A percentile compares a stretch with the other conserved stretches of the same genome.
Evolutionary conservation across 1,140 invertebrate genomes (phyloP).

Genomic region (Platyura marginata): DNA sequence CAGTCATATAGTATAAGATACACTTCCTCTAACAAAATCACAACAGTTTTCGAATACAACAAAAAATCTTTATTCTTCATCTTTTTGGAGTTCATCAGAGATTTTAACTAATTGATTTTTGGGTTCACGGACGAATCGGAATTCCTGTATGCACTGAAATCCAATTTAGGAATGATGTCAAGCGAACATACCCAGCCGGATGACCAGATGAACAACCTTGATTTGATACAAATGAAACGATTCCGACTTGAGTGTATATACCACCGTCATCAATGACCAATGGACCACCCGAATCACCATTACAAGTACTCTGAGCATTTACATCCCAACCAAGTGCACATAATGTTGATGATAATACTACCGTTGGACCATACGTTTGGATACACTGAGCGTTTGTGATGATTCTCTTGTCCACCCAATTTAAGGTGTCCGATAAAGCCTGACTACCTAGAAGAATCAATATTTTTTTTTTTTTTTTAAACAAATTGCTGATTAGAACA

Average conservation of each 20-base stretch:
- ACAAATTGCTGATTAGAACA: too few species aligned
- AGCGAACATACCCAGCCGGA: conserved; percentile 1
- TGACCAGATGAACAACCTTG: conserved; percentile 7
- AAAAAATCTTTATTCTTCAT: too few species aligned
- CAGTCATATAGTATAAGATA: too few species aligned
- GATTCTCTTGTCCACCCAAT: not conserved
- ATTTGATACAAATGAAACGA: conserved; percentile 10
- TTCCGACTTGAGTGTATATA: conserved; percentile 7
- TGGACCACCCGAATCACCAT: conserved; percentile 10
- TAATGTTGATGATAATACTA: not conserved
- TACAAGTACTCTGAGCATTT: not conserved
- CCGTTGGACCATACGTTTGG: not conserved
- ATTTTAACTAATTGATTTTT: too few species aligned
- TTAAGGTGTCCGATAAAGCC: not conserved
- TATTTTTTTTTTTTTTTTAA: too few species aligned
- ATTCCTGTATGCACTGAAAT: not conserved
- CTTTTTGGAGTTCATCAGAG: too few species aligned
- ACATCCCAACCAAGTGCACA: not conserved
- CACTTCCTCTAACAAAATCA: too few species aligned
- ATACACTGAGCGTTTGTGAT: not conserved
- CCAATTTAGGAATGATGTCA: not conserved
- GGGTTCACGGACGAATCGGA: not conserved
- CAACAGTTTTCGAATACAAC: too few species aligned
- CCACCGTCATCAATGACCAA: conserved; percentile 7
- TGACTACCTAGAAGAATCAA: too few species aligned